phyloP scores from a whole-genome alignment of 2,888 invertebrate species.

The Dryobotodes eremita region DNA sequence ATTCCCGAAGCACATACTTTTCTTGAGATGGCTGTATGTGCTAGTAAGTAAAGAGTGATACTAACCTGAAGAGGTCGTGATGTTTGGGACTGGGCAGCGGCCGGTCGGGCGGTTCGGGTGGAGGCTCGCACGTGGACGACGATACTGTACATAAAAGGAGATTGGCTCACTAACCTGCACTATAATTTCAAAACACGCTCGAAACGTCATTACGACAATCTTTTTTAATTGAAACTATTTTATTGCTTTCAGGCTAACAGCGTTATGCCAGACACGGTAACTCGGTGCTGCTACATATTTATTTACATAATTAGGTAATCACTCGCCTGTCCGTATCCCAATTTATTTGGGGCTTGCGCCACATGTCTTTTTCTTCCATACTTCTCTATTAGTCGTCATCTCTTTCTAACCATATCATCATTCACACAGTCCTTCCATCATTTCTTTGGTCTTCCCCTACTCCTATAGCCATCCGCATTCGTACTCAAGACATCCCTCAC shows the following conservation, averaged over 20 bases:
- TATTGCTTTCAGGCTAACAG: neutral
- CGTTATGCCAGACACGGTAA: neutral
- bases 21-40: no score
- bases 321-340: no score
- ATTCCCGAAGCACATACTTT: neutral
- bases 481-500: no score
- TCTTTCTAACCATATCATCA: no score
- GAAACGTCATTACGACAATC: no score
- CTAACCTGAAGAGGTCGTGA: conserved; percentile 79
- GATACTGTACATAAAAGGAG: conserved; percentile 12
- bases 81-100: conserved; percentile 84
- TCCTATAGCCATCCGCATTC: no score
- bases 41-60: neutral
- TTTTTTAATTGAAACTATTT: neutral
- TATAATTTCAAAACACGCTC: neutral
- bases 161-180: neutral
- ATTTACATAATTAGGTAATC: no score
- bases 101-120: conserved; percentile 80
- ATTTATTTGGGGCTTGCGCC: no score
- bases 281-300: neutral
- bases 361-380: no score
- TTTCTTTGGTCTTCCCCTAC: no score
- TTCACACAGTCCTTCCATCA: no score
- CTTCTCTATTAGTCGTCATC: no score
- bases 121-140: conserved; percentile 60